phyloP scores from a whole-genome alignment of 2,888 invertebrate species.

The Theretra japonica region DNA sequence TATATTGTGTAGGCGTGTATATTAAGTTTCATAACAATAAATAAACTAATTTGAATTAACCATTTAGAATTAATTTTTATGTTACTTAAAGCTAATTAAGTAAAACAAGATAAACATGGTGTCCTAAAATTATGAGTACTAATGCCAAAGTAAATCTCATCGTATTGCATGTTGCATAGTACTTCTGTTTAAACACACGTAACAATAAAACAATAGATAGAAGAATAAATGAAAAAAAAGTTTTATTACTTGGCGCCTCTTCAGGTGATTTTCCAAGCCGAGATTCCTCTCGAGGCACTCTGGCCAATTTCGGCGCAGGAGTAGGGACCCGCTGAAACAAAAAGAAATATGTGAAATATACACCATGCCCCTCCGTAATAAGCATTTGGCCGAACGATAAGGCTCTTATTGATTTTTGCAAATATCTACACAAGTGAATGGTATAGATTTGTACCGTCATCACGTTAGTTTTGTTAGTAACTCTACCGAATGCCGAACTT shows the following conservation, averaged over 20 bases:
- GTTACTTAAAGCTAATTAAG: too few species aligned
- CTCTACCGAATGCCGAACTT: background rate
- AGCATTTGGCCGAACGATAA: background rate
- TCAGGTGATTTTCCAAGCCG: constrained; percentile 49
- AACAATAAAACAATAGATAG: too few species aligned
- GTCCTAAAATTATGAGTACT: too few species aligned
- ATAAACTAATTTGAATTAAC: too few species aligned
- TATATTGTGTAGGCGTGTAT: too few species aligned
- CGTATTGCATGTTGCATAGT: too few species aligned
- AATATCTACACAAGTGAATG: background rate
- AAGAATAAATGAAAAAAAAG: background rate
- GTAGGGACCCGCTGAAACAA: constrained; percentile 66
- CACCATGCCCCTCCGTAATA: background rate
- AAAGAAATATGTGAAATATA: constrained; percentile 10
- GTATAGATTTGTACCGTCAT: background rate
- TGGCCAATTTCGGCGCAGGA: constrained; percentile 59
- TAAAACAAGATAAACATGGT: too few species aligned
- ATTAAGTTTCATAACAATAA: too few species aligned
- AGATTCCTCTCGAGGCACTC: constrained; percentile 68
- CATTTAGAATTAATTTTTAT: too few species aligned
- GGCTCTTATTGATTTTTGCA: background rate
- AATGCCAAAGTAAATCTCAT: too few species aligned
- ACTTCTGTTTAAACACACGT: too few species aligned
- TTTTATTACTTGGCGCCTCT: constrained; percentile 21
- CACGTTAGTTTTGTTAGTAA: background rate